phyloP scores from a whole-genome alignment of 2,888 invertebrate genomes.

The Tachystola acroxantha region DNA sequence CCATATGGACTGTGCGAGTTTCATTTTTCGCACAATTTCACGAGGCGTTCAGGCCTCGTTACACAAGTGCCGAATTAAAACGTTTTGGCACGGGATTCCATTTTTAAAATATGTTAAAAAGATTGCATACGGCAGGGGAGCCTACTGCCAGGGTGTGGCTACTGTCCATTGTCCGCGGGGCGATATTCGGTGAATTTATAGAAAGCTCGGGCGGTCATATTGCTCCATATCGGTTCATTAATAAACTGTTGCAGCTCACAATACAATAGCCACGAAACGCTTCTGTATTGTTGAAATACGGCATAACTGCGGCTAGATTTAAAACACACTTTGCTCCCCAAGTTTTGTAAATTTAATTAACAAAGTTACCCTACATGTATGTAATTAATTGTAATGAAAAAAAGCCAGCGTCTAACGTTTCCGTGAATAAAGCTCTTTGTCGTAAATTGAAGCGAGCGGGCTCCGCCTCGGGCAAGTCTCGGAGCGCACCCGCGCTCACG shows the following conservation, averaged over 20 bases:
- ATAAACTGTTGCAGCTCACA: slow-evolving; percentile 52
- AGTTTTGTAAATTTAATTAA: slow-evolving; percentile 22
- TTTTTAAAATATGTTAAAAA: slow-evolving; percentile 54
- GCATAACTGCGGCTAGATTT: slow-evolving; percentile 50
- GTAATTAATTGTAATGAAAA: slow-evolving; percentile 14
- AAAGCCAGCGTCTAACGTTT: slow-evolving; percentile 2
- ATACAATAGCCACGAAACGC: slow-evolving; percentile 46
- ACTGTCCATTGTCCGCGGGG: slow-evolving; percentile 47
- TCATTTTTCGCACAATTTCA: slow-evolving; percentile 45
- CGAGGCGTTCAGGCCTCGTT: slow-evolving; percentile 32
- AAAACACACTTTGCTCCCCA: slow-evolving; percentile 28
- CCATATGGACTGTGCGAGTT: slow-evolving; percentile 35
- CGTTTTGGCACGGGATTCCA: slow-evolving; percentile 53
- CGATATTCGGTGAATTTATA: slow-evolving; percentile 53
- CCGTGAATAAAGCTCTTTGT: slow-evolving; percentile 37
- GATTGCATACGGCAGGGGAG: slow-evolving; percentile 38
- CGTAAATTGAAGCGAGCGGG: slow-evolving; percentile 45
- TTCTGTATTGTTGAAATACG: slow-evolving; percentile 41
- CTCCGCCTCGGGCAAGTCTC: slow-evolving; percentile 46
- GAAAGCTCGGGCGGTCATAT: slow-evolving; percentile 49
- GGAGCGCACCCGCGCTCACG: slow-evolving; percentile 33
- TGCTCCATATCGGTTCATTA: slow-evolving; percentile 59
- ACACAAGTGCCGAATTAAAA: slow-evolving; percentile 53
- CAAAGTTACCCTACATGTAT: slow-evolving; percentile 12
- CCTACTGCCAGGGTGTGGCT: slow-evolving; percentile 30